These are phyloP conservation scores for Philopedon plagiatum DNA, from an alignment of 2,888 invertebrate genomes.

Conservation along the genomic window DNA sequence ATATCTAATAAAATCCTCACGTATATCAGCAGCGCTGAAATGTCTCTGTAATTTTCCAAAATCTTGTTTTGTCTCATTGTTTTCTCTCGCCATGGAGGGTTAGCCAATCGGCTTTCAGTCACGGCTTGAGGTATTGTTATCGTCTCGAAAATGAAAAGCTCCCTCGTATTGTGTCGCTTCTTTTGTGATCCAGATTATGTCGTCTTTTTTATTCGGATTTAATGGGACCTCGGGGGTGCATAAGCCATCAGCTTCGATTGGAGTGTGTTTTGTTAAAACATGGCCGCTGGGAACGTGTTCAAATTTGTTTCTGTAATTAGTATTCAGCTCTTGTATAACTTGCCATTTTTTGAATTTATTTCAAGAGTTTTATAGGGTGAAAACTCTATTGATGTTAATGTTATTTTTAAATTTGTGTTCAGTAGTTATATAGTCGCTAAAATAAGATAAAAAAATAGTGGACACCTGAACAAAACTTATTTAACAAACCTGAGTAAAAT, in stretches of 20 bases:
- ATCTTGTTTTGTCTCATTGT: conserved; percentile 17
- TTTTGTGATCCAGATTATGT: conserved; percentile 64
- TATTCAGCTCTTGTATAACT: conserved; percentile 2
- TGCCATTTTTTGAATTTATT: not conserved
- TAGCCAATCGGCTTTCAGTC: conserved; percentile 22
- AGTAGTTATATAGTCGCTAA: too few species aligned
- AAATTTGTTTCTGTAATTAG: conserved; percentile 18
- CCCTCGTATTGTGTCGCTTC: conserved; percentile 43
- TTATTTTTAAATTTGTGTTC: too few species aligned
- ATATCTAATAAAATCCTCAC: conserved; percentile 10
- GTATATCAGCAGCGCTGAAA: not conserved
- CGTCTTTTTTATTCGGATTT: conserved; percentile 62
- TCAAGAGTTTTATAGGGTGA: not conserved
- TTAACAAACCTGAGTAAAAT: too few species aligned
- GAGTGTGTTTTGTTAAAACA: conserved; percentile 21
- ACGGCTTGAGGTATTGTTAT: conserved; percentile 12
- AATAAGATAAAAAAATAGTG: too few species aligned
- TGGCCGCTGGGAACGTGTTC: conserved; percentile 19
- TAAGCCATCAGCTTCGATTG: conserved; percentile 19
- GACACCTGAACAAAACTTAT: too few species aligned
- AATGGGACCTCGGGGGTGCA: conserved; percentile 56
- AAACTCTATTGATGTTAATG: too few species aligned
- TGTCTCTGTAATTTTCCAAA: conserved; percentile 4
- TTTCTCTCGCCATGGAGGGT: conserved; percentile 16
- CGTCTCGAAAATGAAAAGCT: conserved; percentile 18